These are phyloP conservation scores for Leptoteleia sp. DNA, from an alignment of 1,140 invertebrate species.

Conservation along the genomic window DNA sequence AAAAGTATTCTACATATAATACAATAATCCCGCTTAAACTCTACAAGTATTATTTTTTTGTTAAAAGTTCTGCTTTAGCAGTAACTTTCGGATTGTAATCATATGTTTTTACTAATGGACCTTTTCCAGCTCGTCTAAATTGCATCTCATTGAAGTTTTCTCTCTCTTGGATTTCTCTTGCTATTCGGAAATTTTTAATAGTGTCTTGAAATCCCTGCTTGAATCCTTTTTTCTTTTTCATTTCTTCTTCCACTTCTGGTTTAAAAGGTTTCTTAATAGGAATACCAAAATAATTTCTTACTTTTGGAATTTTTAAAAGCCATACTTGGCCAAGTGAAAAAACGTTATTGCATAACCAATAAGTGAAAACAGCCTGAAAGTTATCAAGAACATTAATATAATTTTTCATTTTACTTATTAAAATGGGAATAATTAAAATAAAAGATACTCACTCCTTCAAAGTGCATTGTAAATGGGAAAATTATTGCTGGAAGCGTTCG, in stretches of 20 bases:
- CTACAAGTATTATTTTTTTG: slow-evolving; percentile 23
- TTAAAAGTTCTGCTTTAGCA: not conserved
- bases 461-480: slow-evolving; percentile 93
- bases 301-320: slow-evolving; percentile 87
- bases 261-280: slow-evolving; percentile 81
- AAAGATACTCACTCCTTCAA: slow-evolving; percentile 86
- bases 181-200: slow-evolving; percentile 87
- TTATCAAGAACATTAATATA: no score
- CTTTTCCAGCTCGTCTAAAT: slow-evolving; percentile 91
- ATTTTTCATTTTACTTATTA: no score
- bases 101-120: slow-evolving; percentile 92
- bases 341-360: slow-evolving; percentile 95
- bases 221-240: slow-evolving; percentile 85
- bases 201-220: slow-evolving; percentile 90
- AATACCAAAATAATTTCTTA: slow-evolving; percentile 91
- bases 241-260: not conserved
- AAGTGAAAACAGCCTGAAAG: slow-evolving; percentile 89
- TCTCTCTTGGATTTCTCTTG: slow-evolving; percentile 88
- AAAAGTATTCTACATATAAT: slow-evolving; percentile 35
- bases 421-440: no score
- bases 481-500: slow-evolving; percentile 89
- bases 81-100: slow-evolving; percentile 90
- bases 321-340: slow-evolving; percentile 92
- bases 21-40: slow-evolving; percentile 34
- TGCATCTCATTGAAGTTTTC: slow-evolving; percentile 87